phyloP scores from a whole-genome alignment of 1,140 invertebrate genomes.

The Drosophila erecta region DNA sequence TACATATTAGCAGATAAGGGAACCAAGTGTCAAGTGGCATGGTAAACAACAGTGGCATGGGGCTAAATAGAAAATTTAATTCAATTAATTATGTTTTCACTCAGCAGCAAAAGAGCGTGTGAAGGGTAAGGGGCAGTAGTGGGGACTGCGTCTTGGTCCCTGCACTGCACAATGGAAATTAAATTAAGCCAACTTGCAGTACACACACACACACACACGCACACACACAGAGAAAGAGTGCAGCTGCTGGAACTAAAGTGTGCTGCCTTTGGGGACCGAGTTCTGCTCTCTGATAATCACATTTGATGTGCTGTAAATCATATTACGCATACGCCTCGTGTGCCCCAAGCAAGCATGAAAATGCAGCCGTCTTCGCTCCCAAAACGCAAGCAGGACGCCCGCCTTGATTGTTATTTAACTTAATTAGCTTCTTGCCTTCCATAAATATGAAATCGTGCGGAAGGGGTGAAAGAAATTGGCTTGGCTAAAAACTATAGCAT shows the following conservation, averaged over 20 bases:
- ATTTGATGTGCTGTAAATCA: constrained; percentile 76
- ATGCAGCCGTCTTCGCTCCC: constrained; percentile 17
- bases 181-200: constrained; percentile 63
- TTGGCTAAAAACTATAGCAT: constrained; percentile 60
- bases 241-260: constrained; percentile 14
- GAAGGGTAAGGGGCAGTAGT: background rate
- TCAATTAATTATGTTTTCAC: constrained; percentile 81
- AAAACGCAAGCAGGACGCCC: constrained; percentile 10
- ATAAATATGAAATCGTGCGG: background rate
- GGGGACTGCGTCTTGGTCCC: constrained; percentile 18
- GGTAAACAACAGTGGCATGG: constrained; percentile 23
- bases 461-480: constrained; percentile 25
- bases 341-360: constrained; percentile 54
- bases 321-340: constrained; percentile 74
- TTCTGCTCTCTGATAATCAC: constrained; percentile 55
- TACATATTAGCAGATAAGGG: constrained; percentile 1
- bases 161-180: constrained; percentile 64
- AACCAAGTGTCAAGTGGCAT: constrained; percentile 24
- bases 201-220: background rate
- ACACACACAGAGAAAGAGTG: background rate
- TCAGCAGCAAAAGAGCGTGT: constrained; percentile 43
- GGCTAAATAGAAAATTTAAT: constrained; percentile 78
- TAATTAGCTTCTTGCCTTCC: constrained; percentile 56
- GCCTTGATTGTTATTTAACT: constrained; percentile 71
- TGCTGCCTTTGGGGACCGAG: constrained; percentile 23